These are phyloP conservation scores for Hedychridium roseum DNA, from an alignment of 2,888 invertebrate genomes.

Conservation along the genomic window DNA sequence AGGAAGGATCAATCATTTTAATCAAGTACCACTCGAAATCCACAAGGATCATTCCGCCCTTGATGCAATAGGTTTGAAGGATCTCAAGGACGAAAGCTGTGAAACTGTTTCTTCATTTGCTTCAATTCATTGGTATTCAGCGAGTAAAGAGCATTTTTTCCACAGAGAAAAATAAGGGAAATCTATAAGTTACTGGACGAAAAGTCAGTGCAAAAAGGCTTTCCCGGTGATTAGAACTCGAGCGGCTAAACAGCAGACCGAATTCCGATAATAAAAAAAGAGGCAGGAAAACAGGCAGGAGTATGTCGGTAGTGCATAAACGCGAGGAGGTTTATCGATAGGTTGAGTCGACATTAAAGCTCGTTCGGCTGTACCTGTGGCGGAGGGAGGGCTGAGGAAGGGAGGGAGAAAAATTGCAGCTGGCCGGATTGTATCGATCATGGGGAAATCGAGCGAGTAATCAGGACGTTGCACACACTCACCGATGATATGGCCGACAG, in stretches of 20 bases:
- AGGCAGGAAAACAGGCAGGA: constrained; percentile 4
- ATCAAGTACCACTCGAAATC: constrained; percentile 33
- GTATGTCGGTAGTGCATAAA: constrained; percentile 9
- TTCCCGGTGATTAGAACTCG: constrained; percentile 45
- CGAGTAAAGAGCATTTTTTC: background rate
- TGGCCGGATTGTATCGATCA: constrained; percentile 30
- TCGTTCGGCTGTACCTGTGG: constrained; percentile 9
- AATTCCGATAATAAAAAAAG: constrained; percentile 28
- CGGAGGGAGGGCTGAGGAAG: background rate
- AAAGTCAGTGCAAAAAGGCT: constrained; percentile 26
- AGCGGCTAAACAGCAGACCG: constrained; percentile 28
- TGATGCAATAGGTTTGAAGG: too few relatives aligned
- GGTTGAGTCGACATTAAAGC: constrained; percentile 35
- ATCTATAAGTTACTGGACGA: too few relatives aligned
- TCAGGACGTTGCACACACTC: too few relatives aligned
- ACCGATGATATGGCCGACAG: too few relatives aligned
- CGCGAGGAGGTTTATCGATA: constrained; percentile 43
- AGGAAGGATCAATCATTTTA: constrained; percentile 37
- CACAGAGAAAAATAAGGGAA: constrained; percentile 2
- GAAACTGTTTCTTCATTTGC: too few relatives aligned
- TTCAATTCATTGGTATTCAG: too few relatives aligned
- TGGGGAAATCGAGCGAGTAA: constrained; percentile 28
- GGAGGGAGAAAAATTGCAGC: constrained; percentile 18
- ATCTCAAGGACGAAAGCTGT: too few relatives aligned
- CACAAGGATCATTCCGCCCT: constrained; percentile 21